Evolutionary conservation across 2,113 vertebrate genomes (phyloP).

Genomic region (Thinocorus orbignyianus): DNA sequence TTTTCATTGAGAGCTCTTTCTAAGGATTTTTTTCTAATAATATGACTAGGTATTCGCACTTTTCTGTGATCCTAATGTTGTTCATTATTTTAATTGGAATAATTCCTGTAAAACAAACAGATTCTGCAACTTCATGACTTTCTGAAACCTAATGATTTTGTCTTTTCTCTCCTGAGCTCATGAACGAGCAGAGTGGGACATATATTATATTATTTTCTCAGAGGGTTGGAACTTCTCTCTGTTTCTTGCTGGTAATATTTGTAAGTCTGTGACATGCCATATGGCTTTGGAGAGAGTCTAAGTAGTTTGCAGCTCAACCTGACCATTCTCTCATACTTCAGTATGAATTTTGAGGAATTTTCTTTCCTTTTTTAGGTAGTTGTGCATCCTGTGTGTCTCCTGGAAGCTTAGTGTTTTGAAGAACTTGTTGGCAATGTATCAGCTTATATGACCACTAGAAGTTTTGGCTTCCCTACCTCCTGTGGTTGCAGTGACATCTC

Average conservation of each 20-base stretch:
- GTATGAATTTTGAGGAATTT: not conserved
- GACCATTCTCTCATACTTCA: not conserved
- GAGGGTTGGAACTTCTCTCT: not conserved
- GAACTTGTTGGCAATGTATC: not conserved
- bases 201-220: not conserved
- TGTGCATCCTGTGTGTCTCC: not conserved
- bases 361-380: not conserved
- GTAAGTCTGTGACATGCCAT: not conserved
- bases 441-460: not conserved
- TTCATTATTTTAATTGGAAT: not conserved
- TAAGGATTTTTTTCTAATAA: not conserved
- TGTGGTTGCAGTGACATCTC: not conserved
- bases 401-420: not conserved
- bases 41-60: not conserved
- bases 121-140: not conserved
- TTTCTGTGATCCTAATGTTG: not conserved
- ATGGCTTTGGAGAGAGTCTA: not conserved
- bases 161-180: not conserved
- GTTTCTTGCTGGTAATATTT: not conserved
- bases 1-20: not conserved
- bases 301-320: not conserved
- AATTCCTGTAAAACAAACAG: not conserved
- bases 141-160: not conserved
- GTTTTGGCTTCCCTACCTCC: not conserved
- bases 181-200: not conserved